These are phyloP conservation scores for Manis crassicaudata DNA, from an alignment of 2,797 vertebrate genomes.

Conservation along the genomic window DNA sequence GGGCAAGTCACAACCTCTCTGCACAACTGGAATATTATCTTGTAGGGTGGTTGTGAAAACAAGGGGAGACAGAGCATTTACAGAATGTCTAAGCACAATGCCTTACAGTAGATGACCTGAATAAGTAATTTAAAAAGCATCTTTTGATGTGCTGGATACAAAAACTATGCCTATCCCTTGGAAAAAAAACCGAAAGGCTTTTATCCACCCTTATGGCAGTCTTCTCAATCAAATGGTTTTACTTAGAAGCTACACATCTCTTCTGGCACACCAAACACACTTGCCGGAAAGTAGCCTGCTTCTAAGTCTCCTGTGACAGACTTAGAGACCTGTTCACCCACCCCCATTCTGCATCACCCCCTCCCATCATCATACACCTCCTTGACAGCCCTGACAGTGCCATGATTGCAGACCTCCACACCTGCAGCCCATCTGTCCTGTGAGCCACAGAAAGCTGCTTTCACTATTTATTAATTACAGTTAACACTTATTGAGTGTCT, in stretches of 20 bases:
- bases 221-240: not conserved
- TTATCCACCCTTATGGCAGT: not conserved
- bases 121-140: not conserved
- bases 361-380: not conserved
- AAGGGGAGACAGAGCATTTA: not conserved
- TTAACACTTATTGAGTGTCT: slow-evolving; percentile 1
- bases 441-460: not conserved
- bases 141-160: not conserved
- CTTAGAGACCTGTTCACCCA: not conserved
- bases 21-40: not conserved
- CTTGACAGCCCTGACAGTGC: not conserved
- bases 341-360: not conserved
- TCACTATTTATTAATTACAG: slow-evolving; percentile 15
- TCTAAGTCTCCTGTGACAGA: not conserved
- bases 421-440: not conserved
- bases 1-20: not conserved
- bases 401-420: not conserved
- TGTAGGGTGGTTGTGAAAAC: not conserved
- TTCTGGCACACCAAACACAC: not conserved
- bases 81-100: not conserved
- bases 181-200: slow-evolving; percentile 46
- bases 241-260: not conserved
- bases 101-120: not conserved
- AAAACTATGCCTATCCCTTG: not conserved
- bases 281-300: not conserved